A percentile compares a stretch with the other conserved stretches of the same genome.
These are phyloP conservation scores for Andrena cerasifolii DNA, from an alignment of 1,140 invertebrate species.

Conservation along the genomic window DNA sequence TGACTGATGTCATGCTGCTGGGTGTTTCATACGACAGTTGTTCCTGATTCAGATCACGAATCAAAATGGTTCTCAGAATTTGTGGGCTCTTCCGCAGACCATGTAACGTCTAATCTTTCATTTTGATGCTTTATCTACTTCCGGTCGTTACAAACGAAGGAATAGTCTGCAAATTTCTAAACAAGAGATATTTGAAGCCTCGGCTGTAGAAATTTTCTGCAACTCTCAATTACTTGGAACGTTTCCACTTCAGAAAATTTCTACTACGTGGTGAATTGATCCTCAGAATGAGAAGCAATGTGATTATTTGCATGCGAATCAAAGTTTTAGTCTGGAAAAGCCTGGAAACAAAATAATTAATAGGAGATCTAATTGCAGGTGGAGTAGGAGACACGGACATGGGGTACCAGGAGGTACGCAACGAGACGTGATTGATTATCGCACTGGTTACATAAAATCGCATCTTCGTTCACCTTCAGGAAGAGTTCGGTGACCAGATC, in stretches of 20 bases:
- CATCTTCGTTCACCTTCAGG: slow-evolving; percentile 94
- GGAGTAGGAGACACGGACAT: slow-evolving; percentile 86
- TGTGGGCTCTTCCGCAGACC: slow-evolving; percentile 12
- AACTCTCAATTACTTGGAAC: neutral
- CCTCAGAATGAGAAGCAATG: neutral
- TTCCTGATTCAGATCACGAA: slow-evolving; percentile 18
- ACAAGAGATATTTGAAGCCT: neutral
- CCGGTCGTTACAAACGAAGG: neutral
- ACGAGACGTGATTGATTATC: slow-evolving; percentile 89
- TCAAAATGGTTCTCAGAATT: slow-evolving; percentile 7
- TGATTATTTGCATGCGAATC: slow-evolving; percentile 45
- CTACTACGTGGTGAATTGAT: slow-evolving; percentile 1
- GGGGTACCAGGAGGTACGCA: slow-evolving; percentile 84
- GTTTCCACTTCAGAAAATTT: slow-evolving; percentile 31
- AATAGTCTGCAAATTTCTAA: slow-evolving; percentile 5
- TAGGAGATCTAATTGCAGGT: slow-evolving; percentile 79
- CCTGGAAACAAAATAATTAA: slow-evolving; percentile 11
- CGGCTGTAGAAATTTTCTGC: slow-evolving; percentile 11
- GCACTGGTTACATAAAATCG: slow-evolving; percentile 94
- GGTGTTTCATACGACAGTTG: slow-evolving; percentile 34
- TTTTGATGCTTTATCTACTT: neutral
- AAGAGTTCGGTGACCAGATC: slow-evolving; percentile 88
- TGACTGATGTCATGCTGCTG: slow-evolving; percentile 68
- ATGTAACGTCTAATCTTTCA: neutral
- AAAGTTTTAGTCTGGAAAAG: neutral